These are phyloP conservation scores for Iphiclides podalirius DNA, from an alignment of 2,888 invertebrate species.

Conservation along the genomic window DNA sequence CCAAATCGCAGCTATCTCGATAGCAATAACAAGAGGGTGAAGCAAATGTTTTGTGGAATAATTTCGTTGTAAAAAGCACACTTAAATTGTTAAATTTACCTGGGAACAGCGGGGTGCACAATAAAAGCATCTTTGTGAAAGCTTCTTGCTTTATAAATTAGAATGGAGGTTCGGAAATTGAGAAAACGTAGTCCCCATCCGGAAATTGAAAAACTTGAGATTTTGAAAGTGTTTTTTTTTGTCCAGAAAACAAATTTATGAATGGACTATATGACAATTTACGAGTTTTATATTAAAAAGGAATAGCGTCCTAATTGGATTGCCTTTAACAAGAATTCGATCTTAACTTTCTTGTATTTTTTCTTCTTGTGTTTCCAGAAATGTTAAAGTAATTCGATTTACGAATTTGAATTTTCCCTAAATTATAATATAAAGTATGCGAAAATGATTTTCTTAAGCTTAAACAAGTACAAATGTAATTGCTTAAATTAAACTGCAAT, in stretches of 20 bases:
- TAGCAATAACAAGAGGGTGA: conserved; percentile 44
- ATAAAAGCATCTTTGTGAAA: conserved; percentile 66
- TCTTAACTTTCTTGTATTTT: conserved; percentile 8
- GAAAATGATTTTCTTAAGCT: no score
- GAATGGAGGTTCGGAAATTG: conserved; percentile 63
- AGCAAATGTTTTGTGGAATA: conserved; percentile 55
- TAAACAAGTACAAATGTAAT: no score
- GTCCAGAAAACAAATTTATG: conserved; percentile 43
- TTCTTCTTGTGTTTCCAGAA: background rate
- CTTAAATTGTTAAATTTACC: conserved; percentile 70
- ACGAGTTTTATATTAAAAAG: conserved; percentile 39
- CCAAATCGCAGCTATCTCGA: conserved; percentile 50
- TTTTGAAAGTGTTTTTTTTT: conserved; percentile 58
- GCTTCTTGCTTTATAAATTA: conserved; percentile 68
- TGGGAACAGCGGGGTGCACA: conserved; percentile 65
- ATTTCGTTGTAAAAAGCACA: conserved; percentile 61
- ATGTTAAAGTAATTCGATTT: background rate
- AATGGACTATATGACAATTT: conserved; percentile 45
- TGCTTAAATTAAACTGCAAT: no score
- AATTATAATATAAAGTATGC: no score
- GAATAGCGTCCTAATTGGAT: conserved; percentile 34
- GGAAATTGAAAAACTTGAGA: conserved; percentile 78
- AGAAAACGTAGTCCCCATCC: conserved; percentile 61
- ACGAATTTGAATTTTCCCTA: no score
- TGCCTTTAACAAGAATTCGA: conserved; percentile 21